These are phyloP conservation scores for Falco peregrinus DNA, from an alignment of 2,797 vertebrate genomes.

Conservation along the genomic window DNA sequence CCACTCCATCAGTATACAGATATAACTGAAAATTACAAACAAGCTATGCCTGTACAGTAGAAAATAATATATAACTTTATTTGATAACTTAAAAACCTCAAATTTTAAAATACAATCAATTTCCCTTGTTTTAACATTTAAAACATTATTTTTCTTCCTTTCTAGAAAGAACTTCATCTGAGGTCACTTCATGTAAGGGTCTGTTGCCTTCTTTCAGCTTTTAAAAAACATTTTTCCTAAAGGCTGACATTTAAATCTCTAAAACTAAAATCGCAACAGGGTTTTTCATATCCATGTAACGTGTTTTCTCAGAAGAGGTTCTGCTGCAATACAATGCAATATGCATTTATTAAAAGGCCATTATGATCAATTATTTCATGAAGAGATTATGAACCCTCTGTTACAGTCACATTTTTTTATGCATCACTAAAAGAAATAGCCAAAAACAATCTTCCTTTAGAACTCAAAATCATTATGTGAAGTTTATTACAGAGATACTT, in stretches of 20 bases:
- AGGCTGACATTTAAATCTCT: conserved; percentile 12
- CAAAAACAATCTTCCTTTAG: not conserved
- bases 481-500: not conserved
- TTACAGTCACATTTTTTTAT: not conserved
- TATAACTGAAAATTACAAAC: not conserved
- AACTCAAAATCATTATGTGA: not conserved
- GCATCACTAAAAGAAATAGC: not conserved
- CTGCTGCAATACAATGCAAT: not conserved
- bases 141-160: not conserved
- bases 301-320: conserved; percentile 1
- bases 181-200: not conserved
- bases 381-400: not conserved
- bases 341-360: not conserved
- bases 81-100: not conserved
- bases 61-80: not conserved
- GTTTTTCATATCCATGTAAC: not conserved
- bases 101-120: not conserved
- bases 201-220: not conserved
- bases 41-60: not conserved
- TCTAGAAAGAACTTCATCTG: not conserved
- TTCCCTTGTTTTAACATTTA: not conserved
- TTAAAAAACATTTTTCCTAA: not conserved
- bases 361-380: conserved; percentile 1
- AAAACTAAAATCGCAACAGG: not conserved
- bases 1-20: not conserved